phyloP scores from a whole-genome alignment of 2,888 invertebrate species.

The Tenthredo notha region DNA sequence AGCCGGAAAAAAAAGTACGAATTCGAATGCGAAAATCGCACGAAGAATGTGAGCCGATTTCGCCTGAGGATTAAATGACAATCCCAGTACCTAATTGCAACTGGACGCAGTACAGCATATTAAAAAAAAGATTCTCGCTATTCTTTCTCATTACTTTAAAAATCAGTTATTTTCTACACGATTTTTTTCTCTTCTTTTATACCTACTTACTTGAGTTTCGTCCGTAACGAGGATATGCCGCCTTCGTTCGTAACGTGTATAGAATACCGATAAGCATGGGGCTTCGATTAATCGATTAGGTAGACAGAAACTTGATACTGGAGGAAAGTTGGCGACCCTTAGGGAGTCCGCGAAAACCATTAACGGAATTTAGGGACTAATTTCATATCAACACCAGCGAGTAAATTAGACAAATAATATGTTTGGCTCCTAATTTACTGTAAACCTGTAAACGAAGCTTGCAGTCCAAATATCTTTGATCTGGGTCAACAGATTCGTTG shows the following conservation, averaged over 20 bases:
- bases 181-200: neutral
- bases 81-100: neutral
- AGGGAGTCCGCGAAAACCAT: neutral
- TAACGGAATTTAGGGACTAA: slow-evolving; percentile 6
- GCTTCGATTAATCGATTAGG: slow-evolving; percentile 25
- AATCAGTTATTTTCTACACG: neutral
- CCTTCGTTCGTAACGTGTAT: neutral
- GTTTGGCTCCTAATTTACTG: neutral
- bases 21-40: neutral
- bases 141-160: neutral
- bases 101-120: neutral
- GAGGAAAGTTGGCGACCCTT: neutral
- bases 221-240: neutral
- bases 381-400: neutral
- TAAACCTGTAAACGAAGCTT: neutral
- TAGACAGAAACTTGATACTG: slow-evolving; percentile 11
- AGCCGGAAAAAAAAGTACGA: neutral
- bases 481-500: neutral
- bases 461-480: neutral
- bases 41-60: neutral
- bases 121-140: neutral
- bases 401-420: slow-evolving; percentile 6
- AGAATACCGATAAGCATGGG: slow-evolving; percentile 2
- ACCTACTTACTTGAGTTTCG: neutral
- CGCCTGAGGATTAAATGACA: neutral